Base-by-base conservation (phyloP, 1,140 invertebrate genomes). In the Drosophila nebulosa region DNA sequence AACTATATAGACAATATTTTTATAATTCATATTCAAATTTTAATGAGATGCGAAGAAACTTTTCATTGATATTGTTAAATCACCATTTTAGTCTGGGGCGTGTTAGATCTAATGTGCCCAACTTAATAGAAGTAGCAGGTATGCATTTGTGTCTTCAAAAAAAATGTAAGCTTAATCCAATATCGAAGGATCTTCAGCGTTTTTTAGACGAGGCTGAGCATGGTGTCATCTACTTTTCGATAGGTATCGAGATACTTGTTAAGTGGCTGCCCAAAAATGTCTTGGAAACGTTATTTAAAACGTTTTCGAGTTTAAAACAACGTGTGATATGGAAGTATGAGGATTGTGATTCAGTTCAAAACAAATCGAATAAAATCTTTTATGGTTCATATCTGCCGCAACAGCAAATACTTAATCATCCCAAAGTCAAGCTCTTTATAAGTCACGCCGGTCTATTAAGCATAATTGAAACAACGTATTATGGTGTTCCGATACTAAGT, bases 161-260 rank as follows among this genome's bases (percentile, higher is more conserved):
- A 1, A 9, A 4, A 90, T 93, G 55, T 92, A 70, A 68, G 0
- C 21, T 71, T 0, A 65, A 51, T 3, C 12, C 91, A 10, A 66
- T 93, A 9, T 55, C 73, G 1, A 22, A 27, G 1, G 50, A 65
- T 1, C 66, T 93, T 0, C 83, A 93, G 83, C 88, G 91, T 26
- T 92, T 94, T 69, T 77, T 95, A 22, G 93, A 94, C 63, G 88
- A 92, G 26, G 91, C 94, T 1, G 89, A 80, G 1, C 55, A 94
- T 6, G 94, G 94, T 3, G 92, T 93, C 2, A 88, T 95, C 4
- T 94, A 93, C 35, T 93, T 95, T 51, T 94, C 92, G 50, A 92
- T 95, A 18, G 94, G 94, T 1, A 93, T 94, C 0, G 93, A 93
- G 77, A 75, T 94, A 0, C 90, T 92, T 92, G 22, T 73, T 95